These are phyloP conservation scores for Protosalanx chinensis DNA, from an alignment of 2,797 vertebrate species.

Conservation along the genomic window DNA sequence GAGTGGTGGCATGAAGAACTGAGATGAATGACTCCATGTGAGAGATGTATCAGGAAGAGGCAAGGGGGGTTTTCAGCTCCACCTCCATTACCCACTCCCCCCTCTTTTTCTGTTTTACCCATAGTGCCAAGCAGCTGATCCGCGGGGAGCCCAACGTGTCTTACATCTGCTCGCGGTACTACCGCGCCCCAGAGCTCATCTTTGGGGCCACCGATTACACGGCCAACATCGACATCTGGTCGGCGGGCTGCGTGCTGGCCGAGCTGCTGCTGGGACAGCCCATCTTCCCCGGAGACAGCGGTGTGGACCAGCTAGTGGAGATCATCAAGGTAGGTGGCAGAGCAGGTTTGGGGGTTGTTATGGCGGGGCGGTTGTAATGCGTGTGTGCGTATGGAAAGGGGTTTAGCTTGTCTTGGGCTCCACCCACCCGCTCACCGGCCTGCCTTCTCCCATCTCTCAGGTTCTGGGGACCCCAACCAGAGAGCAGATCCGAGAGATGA, in stretches of 20 bases:
- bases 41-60: too few species aligned
- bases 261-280: slow-evolving; percentile 87
- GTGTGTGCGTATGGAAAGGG: not conserved
- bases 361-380: too few species aligned
- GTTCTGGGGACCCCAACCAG: slow-evolving; percentile 78
- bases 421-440: not conserved
- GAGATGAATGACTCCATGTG: not conserved
- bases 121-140: slow-evolving; percentile 86
- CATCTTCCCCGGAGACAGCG: slow-evolving; percentile 88
- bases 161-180: slow-evolving; percentile 90
- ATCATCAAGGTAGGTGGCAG: slow-evolving; percentile 79
- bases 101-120: not conserved
- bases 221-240: slow-evolving; percentile 89
- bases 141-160: slow-evolving; percentile 88
- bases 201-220: slow-evolving; percentile 91
- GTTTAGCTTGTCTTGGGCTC: not conserved
- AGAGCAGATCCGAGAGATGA: slow-evolving; percentile 92
- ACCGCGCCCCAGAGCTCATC: slow-evolving; percentile 88
- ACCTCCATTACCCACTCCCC: too few species aligned
- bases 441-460: slow-evolving; percentile 14
- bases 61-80: too few species aligned
- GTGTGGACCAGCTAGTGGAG: slow-evolving; percentile 88
- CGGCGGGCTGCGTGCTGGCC: slow-evolving; percentile 85
- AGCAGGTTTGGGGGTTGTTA: not conserved
- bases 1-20: not conserved